Percentiles rank a stretch among this genome's conserved stretches.
These are phyloP conservation scores for Melanerpes formicivorus DNA, from an alignment of 2,113 vertebrate genomes.

Conservation along the genomic window DNA sequence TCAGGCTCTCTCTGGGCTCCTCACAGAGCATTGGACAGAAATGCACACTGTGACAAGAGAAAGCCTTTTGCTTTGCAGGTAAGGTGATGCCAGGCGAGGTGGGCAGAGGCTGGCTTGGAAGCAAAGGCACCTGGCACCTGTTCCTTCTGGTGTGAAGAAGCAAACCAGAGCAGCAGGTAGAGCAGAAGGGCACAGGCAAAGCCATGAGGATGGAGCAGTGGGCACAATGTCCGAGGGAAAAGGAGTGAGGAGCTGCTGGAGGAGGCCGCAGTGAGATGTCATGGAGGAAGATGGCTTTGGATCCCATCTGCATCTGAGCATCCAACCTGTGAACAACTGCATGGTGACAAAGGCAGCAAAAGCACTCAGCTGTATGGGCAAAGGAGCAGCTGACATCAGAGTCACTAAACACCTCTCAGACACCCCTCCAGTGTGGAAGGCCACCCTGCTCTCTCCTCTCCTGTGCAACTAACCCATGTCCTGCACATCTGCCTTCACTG, in stretches of 20 bases:
- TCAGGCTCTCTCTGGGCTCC: neutral
- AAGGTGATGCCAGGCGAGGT: neutral
- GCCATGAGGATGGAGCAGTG: neutral
- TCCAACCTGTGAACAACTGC: neutral
- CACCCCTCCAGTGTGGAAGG: neutral
- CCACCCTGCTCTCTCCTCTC: neutral
- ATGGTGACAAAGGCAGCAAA: neutral
- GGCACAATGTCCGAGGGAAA: fast-evolving
- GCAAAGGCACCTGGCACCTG: neutral
- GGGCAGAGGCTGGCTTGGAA: neutral
- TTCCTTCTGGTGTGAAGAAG: neutral
- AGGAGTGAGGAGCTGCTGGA: neutral
- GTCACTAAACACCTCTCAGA: neutral
- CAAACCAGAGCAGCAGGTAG: neutral
- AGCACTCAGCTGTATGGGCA: neutral
- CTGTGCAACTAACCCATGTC: neutral
- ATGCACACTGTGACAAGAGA: neutral
- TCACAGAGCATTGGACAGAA: neutral
- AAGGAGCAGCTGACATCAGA: neutral
- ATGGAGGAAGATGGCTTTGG: neutral
- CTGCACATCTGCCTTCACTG: neutral
- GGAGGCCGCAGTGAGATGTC: neutral
- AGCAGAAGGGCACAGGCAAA: neutral
- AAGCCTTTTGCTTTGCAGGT: fast-evolving
- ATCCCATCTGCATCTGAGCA: neutral